Conservation (phyloP, 2,113 vertebrate genomes). For the Meleagris gallopavo region DNA sequence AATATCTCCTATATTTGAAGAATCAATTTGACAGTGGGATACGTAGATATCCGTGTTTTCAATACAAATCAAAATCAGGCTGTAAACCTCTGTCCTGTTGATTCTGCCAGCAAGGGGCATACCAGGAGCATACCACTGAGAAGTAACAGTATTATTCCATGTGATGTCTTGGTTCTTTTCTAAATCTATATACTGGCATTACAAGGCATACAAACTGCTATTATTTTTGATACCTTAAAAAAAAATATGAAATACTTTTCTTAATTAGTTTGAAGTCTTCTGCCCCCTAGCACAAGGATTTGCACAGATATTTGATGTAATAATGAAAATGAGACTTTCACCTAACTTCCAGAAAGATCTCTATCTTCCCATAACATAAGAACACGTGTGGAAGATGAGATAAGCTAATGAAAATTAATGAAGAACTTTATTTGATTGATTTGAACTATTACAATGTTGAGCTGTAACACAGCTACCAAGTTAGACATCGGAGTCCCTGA, state of each 20-base stretch:
- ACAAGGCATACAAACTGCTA: neutral
- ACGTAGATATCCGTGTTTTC: neutral
- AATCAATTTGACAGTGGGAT: neutral
- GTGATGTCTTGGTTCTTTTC: neutral
- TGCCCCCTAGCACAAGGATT: neutral
- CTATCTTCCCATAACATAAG: neutral
- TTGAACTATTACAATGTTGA: constrained; percentile 20
- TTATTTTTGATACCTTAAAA: neutral
- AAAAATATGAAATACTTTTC: neutral
- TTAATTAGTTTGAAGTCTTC: neutral
- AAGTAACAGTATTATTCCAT: neutral
- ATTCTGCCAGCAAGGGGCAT: neutral
- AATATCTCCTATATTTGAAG: neutral
- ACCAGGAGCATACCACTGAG: neutral
- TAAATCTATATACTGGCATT: neutral
- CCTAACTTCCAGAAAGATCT: neutral
- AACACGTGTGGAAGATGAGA: neutral
- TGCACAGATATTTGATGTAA: neutral
- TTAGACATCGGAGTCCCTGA: constrained; percentile 1
- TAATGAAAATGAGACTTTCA: neutral
- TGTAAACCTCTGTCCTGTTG: neutral
- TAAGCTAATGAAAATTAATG: constrained; percentile 44
- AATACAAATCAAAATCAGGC: neutral
- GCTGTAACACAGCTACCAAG: constrained; percentile 55
- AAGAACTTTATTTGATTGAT: constrained; percentile 62